Evolutionary conservation across 2,113 vertebrate species (phyloP).

Genomic region (Rhea americana): DNA sequence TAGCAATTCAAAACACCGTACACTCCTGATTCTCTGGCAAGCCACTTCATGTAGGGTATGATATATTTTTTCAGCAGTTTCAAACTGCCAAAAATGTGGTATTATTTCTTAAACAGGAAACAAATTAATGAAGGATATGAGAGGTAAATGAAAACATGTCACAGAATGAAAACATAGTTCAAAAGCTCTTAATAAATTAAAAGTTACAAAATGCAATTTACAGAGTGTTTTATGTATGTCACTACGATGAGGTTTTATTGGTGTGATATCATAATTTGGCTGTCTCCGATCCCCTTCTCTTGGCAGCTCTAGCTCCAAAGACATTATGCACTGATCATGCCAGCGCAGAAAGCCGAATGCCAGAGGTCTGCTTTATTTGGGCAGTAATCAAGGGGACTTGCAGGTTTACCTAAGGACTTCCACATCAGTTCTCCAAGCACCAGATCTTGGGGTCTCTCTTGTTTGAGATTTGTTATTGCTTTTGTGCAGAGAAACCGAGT

Average conservation of each 20-base stretch:
- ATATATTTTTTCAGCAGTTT: slow-evolving; percentile 59
- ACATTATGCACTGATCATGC: slow-evolving; percentile 73
- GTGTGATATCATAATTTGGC: slow-evolving; percentile 85
- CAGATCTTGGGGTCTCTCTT: neutral
- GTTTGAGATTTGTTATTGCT: neutral
- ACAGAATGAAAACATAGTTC: slow-evolving; percentile 72
- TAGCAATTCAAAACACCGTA: slow-evolving; percentile 25
- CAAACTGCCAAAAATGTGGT: slow-evolving; percentile 53
- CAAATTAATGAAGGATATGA: slow-evolving; percentile 71
- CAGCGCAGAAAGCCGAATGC: slow-evolving; percentile 67
- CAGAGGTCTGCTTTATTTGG: slow-evolving; percentile 77
- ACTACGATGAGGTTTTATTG: slow-evolving; percentile 79
- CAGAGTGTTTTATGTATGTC: slow-evolving; percentile 81
- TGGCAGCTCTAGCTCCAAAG: slow-evolving; percentile 75
- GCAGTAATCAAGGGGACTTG: slow-evolving; percentile 67
- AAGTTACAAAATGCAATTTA: slow-evolving; percentile 80
- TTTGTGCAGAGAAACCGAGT: neutral
- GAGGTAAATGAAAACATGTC: slow-evolving; percentile 75
- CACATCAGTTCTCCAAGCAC: slow-evolving; percentile 24
- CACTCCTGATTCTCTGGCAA: slow-evolving; percentile 42
- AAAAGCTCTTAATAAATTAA: slow-evolving; percentile 79
- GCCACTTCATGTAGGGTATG: slow-evolving; percentile 8
- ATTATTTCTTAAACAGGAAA: slow-evolving; percentile 70
- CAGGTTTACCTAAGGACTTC: slow-evolving; percentile 67
- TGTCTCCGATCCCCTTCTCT: slow-evolving; percentile 74